Evolutionary conservation across 1,140 invertebrate species (phyloP).

Genomic region (Macrostomum lignano): DNA sequence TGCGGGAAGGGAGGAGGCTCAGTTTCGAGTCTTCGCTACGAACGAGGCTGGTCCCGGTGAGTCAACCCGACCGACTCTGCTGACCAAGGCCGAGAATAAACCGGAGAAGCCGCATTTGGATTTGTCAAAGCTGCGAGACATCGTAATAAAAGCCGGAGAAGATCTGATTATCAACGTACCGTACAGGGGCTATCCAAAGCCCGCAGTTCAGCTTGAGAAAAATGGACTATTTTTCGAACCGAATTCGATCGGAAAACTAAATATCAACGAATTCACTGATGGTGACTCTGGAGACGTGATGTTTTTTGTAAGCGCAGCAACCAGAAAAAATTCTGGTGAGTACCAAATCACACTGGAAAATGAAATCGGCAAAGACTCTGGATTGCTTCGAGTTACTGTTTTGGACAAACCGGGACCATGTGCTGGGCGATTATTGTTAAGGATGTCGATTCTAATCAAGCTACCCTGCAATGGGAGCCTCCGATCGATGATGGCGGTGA

Average conservation of each 20-base stretch:
- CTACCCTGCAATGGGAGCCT: slow-evolving; percentile 76
- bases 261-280: no score
- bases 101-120: slow-evolving; percentile 28
- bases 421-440: no score
- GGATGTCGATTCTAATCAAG: slow-evolving; percentile 70
- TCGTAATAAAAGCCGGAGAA: slow-evolving; percentile 68
- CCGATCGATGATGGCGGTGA: slow-evolving; percentile 58
- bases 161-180: no score
- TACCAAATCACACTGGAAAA: slow-evolving; percentile 75
- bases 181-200: no score
- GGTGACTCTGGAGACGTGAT: no score
- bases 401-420: no score
- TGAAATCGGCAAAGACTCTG: slow-evolving; percentile 67
- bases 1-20: slow-evolving; percentile 72
- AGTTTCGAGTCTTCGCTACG: slow-evolving; percentile 74
- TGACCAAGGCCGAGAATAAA: slow-evolving; percentile 57
- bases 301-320: no score
- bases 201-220: no score
- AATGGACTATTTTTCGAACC: no score
- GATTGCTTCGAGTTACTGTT: slow-evolving; percentile 66
- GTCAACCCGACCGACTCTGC: slow-evolving; percentile 57
- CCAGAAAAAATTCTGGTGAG: slow-evolving; percentile 57
- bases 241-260: no score
- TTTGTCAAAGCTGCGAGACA: slow-evolving; percentile 57
- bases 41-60: slow-evolving; percentile 73